These are phyloP conservation scores for Hozukius guyotensis DNA, from an alignment of 2,797 vertebrate genomes.

Conservation along the genomic window DNA sequence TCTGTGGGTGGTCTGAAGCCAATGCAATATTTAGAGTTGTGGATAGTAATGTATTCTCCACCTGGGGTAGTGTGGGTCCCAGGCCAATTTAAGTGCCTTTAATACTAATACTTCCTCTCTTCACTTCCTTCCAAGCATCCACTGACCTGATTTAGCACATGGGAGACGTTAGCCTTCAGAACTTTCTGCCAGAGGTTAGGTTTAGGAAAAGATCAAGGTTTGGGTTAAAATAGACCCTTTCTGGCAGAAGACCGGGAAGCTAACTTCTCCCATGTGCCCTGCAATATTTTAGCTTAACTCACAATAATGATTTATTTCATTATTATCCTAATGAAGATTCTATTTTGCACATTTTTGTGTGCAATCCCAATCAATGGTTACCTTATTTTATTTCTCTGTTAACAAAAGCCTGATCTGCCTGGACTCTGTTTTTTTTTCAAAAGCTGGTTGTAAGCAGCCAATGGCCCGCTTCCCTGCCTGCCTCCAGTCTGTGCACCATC, in stretches of 20 bases:
- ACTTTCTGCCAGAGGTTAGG: not conserved
- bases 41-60: not conserved
- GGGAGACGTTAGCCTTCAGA: not conserved
- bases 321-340: not conserved
- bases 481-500: conserved; percentile 1
- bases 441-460: not conserved
- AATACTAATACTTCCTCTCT: not conserved
- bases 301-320: not conserved
- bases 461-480: not conserved
- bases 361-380: not conserved
- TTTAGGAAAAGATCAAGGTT: not conserved
- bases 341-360: not conserved
- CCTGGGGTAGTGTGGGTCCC: not conserved
- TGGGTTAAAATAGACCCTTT: not conserved
- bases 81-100: not conserved
- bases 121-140: not conserved
- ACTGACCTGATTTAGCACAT: not conserved
- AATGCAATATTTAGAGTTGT: not conserved
- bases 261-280: not conserved
- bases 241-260: not conserved
- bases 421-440: not conserved
- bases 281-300: not conserved
- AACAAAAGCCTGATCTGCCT: not conserved
- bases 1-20: not conserved
- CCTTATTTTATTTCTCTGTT: not conserved